Base-by-base conservation (phyloP, 2,797 vertebrate genomes). In the Todus mexicanus region DNA sequence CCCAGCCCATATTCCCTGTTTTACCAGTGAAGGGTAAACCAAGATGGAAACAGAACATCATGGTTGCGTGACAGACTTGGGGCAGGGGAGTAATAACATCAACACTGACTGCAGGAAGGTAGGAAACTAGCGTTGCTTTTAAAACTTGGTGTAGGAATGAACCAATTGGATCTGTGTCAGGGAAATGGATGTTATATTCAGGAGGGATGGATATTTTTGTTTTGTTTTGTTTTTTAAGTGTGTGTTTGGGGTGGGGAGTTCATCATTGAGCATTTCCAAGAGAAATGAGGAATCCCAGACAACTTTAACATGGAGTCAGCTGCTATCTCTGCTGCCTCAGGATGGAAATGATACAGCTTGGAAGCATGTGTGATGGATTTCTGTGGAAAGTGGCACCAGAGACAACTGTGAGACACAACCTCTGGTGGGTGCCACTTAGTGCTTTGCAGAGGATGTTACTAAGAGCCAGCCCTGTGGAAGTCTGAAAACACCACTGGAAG, bases 231-330 rank as follows among this genome's bases (percentile, higher is more conserved):
- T 13, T 57, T 92, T 84, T 43, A 90, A 94, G 78, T 61, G 87
- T 86, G 94, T 84, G 40, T 84, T 72, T 73, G 23, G 15, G 13
- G 29, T 71, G 71, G 51, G 61, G 56, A 20, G 21, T 18, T 93
- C 35, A 0, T 94, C 86, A 40, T 38, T 89, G 86, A 54, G 75
- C 86, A 72, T 96, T 94, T 91, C 94, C 74, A 69, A 87, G 75
- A 93, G 87, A 93, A 93, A 90, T 89, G 87, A 89, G 92, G 89
- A 94, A 92, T 95, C 75, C 88, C 91, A 85, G 83, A 94, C 61
- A 57, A 53, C 79, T 91, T 81, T 26, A 90, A 0, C 57, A 3
- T 47, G 80, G 91, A 87, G 87, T 77, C 76, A 74, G 91, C 74
- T 33, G 37, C 87, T 89, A 25, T 25, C 74, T 80, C 56, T 77